Evolutionary conservation across 23 tunicate species (phyloP).

Genomic region (Oikopleura dioica): DNA sequence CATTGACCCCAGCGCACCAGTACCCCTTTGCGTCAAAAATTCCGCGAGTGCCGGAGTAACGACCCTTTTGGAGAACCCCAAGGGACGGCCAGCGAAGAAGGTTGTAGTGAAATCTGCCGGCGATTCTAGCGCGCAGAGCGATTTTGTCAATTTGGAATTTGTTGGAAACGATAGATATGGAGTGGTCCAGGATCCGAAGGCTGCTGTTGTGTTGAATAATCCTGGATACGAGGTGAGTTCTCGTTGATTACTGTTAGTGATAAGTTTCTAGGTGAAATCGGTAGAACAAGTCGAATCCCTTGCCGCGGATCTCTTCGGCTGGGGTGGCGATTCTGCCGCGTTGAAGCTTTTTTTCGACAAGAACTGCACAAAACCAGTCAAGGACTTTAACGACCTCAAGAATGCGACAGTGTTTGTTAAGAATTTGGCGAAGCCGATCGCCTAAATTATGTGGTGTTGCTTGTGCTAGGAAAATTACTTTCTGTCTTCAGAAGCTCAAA

Average conservation of each 20-base stretch:
- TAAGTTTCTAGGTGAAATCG: neutral
- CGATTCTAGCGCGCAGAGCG: neutral
- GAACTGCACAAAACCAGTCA: neutral
- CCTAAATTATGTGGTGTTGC: no score
- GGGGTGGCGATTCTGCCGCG: neutral
- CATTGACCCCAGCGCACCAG: neutral
- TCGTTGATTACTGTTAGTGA: neutral
- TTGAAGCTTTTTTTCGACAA: neutral
- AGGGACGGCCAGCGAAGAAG: conserved; percentile 18
- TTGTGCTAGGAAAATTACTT: no score
- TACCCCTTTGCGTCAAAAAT: neutral
- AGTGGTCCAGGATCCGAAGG: neutral
- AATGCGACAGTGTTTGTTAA: conserved; percentile 11
- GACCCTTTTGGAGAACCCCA: conserved; percentile 54
- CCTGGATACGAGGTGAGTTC: neutral
- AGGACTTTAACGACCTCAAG: neutral
- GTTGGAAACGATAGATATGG: conserved; percentile 4
- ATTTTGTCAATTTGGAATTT: conserved; percentile 5
- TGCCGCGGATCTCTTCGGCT: neutral
- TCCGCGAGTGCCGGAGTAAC: conserved; percentile 12
- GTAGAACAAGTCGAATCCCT: neutral
- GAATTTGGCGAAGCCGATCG: neutral
- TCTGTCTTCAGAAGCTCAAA: no score
- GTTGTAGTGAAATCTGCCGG: neutral
- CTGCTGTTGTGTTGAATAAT: neutral